These are phyloP conservation scores for Busseola fusca DNA, from an alignment of 2,888 invertebrate genomes.

Conservation along the genomic window DNA sequence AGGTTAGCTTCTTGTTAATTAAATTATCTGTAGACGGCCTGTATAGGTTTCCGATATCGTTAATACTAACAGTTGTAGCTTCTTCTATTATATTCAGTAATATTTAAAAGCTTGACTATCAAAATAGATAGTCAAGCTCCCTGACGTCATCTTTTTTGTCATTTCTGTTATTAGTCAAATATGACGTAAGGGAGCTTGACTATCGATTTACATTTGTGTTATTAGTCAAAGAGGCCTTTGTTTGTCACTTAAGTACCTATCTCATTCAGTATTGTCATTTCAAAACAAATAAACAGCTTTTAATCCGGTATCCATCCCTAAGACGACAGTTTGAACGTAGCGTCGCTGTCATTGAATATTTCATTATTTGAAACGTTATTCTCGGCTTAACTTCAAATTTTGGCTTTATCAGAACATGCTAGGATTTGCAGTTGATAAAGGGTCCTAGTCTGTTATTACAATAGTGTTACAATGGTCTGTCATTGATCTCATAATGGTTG, in stretches of 20 bases:
- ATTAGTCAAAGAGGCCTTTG: neutral
- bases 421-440: neutral
- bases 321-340: neutral
- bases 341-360: neutral
- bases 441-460: no score
- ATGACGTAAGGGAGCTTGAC: no score
- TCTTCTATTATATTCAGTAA: neutral
- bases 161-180: no score
- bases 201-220: neutral
- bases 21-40: neutral
- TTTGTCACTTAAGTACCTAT: neutral
- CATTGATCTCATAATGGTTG: no score
- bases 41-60: neutral
- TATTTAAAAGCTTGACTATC: neutral
- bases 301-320: neutral
- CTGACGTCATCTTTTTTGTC: no score
- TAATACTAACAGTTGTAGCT: neutral
- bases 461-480: no score
- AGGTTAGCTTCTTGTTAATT: slow-evolving; percentile 67
- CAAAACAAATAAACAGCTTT: neutral
- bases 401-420: neutral
- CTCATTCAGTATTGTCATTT: neutral
- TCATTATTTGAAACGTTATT: neutral
- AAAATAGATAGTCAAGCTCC: no score
- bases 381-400: neutral